Percentiles rank a stretch among this genome's conserved stretches.
These are phyloP conservation scores for Gasteruption jaculator DNA, from an alignment of 2,888 invertebrate species.

Conservation along the genomic window DNA sequence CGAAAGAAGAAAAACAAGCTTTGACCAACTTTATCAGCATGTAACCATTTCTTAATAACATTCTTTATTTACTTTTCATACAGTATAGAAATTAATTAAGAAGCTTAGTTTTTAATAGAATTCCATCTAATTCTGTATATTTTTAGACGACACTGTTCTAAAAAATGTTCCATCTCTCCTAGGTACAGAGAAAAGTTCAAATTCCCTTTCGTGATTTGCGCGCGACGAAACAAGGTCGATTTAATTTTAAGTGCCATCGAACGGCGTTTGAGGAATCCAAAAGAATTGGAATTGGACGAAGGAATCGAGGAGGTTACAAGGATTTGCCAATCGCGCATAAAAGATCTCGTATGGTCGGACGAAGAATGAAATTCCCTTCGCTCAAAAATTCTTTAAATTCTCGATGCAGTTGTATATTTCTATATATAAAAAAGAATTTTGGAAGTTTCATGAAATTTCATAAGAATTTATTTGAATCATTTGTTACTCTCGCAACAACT, in stretches of 20 bases:
- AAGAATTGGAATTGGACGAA: conserved; percentile 55
- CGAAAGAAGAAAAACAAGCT: conserved; percentile 53
- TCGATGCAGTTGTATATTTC: too few species aligned
- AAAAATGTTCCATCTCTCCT: too few species aligned
- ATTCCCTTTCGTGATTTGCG: conserved; percentile 68
- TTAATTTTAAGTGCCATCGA: conserved; percentile 59
- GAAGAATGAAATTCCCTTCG: too few species aligned
- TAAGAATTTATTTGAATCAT: too few species aligned
- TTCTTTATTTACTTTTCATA: conserved; percentile 1
- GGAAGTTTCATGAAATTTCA: too few species aligned
- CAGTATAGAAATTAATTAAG: neutral
- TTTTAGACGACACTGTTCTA: too few species aligned
- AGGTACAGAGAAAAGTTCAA: conserved; percentile 64
- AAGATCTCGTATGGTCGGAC: conserved; percentile 52
- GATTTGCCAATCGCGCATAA: conserved; percentile 60
- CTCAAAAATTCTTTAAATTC: too few species aligned
- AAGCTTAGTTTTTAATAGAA: neutral
- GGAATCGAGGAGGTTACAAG: conserved; percentile 67
- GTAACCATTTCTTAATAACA: conserved; percentile 27
- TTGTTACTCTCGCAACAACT: too few species aligned
- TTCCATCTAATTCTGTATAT: conserved; percentile 25
- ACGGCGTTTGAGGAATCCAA: conserved; percentile 55
- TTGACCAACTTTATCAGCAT: conserved; percentile 53
- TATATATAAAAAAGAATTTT: too few species aligned
- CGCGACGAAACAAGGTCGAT: conserved; percentile 59